Conservation (phyloP, 2,888 invertebrate genomes). For the Timandra comae region DNA sequence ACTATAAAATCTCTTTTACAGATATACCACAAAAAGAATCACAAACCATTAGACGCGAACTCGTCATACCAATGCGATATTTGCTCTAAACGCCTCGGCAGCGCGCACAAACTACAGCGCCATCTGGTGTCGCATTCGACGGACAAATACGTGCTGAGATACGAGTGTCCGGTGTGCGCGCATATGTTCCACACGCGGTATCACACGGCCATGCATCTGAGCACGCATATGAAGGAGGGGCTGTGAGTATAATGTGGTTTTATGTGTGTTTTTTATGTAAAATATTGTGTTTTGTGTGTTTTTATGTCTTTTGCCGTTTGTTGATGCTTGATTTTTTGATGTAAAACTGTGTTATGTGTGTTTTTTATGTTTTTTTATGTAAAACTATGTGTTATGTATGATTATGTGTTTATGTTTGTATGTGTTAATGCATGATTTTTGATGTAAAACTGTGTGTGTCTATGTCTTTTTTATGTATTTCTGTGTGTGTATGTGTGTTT, state of each 20-base stretch:
- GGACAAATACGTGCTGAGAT: conserved; percentile 43
- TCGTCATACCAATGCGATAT: conserved; percentile 49
- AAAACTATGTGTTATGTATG: no score
- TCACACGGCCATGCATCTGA: conserved; percentile 58
- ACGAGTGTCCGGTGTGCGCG: conserved; percentile 69
- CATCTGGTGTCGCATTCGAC: conserved; percentile 44
- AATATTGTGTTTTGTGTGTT: no score
- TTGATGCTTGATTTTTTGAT: no score
- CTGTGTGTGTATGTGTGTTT: no score
- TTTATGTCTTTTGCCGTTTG: no score
- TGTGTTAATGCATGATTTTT: no score
- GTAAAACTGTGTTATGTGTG: no score
- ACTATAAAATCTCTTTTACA: conserved; percentile 20
- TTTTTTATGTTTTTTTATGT: no score
- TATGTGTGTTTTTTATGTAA: no score
- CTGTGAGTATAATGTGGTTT: conserved; percentile 29
- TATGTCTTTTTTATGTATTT: no score
- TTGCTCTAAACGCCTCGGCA: conserved; percentile 52
- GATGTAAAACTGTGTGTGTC: no score
- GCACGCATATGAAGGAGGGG: conserved; percentile 59
- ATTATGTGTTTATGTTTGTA: no score
- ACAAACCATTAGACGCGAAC: conserved; percentile 35
- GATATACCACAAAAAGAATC: conserved; percentile 59
- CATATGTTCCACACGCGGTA: conserved; percentile 68
- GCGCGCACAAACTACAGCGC: conserved; percentile 49